These are phyloP conservation scores for Hymenopus coronatus DNA, from an alignment of 2,888 invertebrate species.

Conservation along the genomic window DNA sequence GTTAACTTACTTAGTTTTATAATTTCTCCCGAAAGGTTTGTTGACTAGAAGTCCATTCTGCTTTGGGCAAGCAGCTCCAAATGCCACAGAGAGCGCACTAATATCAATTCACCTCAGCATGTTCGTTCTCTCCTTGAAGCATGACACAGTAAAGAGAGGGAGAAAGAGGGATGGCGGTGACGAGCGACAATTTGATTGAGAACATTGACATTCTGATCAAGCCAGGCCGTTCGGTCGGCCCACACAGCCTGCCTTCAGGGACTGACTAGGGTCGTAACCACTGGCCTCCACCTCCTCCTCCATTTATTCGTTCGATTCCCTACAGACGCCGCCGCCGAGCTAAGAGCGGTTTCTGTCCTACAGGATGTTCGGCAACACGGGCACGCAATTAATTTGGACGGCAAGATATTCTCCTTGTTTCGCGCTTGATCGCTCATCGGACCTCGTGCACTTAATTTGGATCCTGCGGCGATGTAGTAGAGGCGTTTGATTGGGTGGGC, in stretches of 20 bases:
- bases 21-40: not conserved
- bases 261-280: not conserved
- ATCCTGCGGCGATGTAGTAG: not conserved
- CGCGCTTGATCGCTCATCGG: not conserved
- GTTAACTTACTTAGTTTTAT: no score
- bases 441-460: not conserved
- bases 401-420: not conserved
- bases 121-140: not conserved
- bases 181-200: constrained; percentile 17
- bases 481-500: not conserved
- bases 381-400: not conserved
- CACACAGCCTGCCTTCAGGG: not conserved
- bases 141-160: not conserved
- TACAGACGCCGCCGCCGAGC: not conserved
- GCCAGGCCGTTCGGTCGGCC: not conserved
- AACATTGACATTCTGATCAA: constrained; percentile 21
- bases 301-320: constrained; percentile 16
- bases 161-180: not conserved
- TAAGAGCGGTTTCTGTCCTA: constrained; percentile 3
- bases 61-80: not conserved
- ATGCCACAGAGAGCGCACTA: not conserved
- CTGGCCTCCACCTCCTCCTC: not conserved
- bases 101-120: not conserved
- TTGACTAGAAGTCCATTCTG: not conserved
- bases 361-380: not conserved